These are phyloP conservation scores for Kryptolebias marmoratus DNA, from an alignment of 2,113 vertebrate species.

Conservation along the genomic window DNA sequence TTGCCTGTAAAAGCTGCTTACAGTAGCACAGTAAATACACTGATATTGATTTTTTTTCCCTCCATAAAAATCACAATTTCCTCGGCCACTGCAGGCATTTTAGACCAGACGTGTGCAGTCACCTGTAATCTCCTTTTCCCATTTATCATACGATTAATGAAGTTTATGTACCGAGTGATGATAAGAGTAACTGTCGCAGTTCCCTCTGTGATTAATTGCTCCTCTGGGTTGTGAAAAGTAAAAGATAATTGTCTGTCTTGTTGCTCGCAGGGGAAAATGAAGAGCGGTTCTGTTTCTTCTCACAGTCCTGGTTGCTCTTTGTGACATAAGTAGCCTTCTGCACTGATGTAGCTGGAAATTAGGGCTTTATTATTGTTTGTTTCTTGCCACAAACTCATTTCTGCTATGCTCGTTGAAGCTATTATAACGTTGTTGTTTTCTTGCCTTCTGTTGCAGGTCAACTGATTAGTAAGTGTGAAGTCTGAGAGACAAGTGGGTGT, in stretches of 20 bases:
- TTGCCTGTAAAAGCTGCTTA: neutral
- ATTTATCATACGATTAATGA: conserved; percentile 40
- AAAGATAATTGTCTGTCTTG: conserved; percentile 1
- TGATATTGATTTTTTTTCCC: conserved; percentile 2
- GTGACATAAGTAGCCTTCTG: neutral
- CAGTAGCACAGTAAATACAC: neutral
- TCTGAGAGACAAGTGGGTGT: conserved; percentile 42
- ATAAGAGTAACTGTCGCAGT: conserved; percentile 22
- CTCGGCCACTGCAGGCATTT: neutral
- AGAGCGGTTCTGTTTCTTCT: neutral
- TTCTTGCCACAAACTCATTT: neutral
- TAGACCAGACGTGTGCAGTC: neutral
- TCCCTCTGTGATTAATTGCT: conserved; percentile 34
- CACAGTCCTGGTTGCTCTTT: no score
- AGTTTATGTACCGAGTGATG: neutral
- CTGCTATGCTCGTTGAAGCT: neutral
- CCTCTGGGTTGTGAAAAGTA: neutral
- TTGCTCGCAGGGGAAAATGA: conserved; percentile 4
- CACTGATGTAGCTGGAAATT: neutral
- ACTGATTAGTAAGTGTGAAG: conserved; percentile 52
- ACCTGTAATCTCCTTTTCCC: neutral
- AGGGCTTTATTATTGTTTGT: neutral
- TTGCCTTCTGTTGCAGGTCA: conserved; percentile 21
- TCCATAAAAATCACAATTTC: neutral
- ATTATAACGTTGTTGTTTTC: conserved; percentile 1